Evolutionary conservation across 2,113 vertebrate species (phyloP).

Genomic region (Struthidea cinerea): DNA sequence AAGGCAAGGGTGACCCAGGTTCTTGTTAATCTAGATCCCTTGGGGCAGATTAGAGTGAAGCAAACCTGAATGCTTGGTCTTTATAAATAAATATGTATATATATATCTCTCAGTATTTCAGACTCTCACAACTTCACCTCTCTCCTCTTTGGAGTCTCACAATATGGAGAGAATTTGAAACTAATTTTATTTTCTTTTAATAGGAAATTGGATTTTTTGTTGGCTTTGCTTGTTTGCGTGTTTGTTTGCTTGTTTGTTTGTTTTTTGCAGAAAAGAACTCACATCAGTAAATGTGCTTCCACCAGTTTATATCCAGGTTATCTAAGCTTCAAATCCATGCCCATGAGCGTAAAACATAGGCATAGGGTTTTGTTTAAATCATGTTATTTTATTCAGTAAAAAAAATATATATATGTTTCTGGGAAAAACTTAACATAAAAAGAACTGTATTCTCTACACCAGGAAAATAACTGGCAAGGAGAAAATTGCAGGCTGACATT

Average conservation of each 20-base stretch:
- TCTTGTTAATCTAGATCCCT: not conserved
- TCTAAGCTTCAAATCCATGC: not conserved
- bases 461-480: not conserved
- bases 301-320: not conserved
- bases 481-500: not conserved
- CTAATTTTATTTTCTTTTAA: not conserved
- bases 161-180: not conserved
- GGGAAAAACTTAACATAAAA: not conserved
- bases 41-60: not conserved
- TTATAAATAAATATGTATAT: no score
- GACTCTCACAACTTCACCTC: not conserved
- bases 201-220: not conserved
- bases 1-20: not conserved
- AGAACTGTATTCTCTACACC: not conserved
- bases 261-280: not conserved
- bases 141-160: not conserved
- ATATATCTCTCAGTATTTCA: not conserved
- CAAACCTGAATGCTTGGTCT: not conserved
- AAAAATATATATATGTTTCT: not conserved
- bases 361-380: not conserved
- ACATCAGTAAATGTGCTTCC: not conserved
- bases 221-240: rapidly evolving
- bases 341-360: not conserved
- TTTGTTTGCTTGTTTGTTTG: no score
- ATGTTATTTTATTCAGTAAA: not conserved